phyloP scores from a whole-genome alignment of 2,113 vertebrate genomes.

The Apteryx owenii region DNA sequence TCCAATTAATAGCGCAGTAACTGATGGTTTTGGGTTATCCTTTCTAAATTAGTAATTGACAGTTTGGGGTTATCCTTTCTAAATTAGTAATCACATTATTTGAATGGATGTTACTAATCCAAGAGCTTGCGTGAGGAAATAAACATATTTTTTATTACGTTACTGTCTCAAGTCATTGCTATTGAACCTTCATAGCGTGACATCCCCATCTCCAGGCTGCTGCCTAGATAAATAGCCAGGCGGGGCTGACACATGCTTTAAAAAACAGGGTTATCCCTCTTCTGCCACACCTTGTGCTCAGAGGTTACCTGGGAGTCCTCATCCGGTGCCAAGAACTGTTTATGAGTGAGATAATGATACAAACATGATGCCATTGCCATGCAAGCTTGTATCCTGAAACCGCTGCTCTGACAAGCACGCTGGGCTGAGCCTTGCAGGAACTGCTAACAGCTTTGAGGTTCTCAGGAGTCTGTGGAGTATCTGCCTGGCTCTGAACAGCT shows the following conservation, averaged over 20 bases:
- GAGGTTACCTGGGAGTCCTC: neutral
- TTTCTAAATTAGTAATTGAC: too few relatives aligned
- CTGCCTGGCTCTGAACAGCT: neutral
- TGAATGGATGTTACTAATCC: too few relatives aligned
- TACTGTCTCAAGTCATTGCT: too few relatives aligned
- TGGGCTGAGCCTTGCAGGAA: neutral
- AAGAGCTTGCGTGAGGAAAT: too few relatives aligned
- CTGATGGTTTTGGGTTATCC: too few relatives aligned
- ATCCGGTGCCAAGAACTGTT: rapidly evolving
- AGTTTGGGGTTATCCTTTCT: too few relatives aligned
- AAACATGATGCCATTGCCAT: too few relatives aligned
- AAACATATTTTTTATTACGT: too few relatives aligned
- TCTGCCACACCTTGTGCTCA: neutral
- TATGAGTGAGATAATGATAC: neutral
- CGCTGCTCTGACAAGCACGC: neutral
- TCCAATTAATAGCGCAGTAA: too few relatives aligned
- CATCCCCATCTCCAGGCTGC: neutral
- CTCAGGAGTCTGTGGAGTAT: neutral
- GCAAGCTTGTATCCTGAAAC: neutral
- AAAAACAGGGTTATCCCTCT: neutral
- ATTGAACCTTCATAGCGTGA: too few relatives aligned
- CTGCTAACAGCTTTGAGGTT: neutral
- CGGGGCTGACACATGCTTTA: neutral
- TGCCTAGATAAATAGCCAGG: neutral
- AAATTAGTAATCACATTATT: too few relatives aligned